These are phyloP conservation scores for Sitta carolinensis DNA, from an alignment of 2,797 vertebrate species.

Conservation along the genomic window DNA sequence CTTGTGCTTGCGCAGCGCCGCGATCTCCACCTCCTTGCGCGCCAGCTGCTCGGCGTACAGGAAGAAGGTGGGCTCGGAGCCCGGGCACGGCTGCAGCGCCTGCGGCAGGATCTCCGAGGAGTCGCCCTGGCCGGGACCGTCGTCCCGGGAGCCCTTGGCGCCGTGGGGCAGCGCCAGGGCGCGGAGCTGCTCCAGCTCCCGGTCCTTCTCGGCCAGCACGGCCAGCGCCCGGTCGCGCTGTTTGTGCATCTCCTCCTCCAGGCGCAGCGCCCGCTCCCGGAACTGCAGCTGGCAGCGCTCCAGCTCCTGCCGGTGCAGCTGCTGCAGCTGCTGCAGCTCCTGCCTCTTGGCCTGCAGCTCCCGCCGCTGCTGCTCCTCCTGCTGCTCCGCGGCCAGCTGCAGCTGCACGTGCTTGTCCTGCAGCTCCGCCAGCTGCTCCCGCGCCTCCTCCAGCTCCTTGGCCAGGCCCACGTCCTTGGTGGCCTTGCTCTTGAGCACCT, in stretches of 20 bases:
- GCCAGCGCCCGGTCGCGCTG: constrained; percentile 90
- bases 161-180: constrained; percentile 7
- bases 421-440: constrained; percentile 87
- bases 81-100: not conserved
- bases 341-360: constrained; percentile 78
- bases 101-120: constrained; percentile 56
- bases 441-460: constrained; percentile 86
- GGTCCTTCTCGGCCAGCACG: constrained; percentile 90
- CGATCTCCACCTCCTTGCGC: constrained; percentile 87
- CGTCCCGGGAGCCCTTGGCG: not conserved
- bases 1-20: constrained; percentile 81
- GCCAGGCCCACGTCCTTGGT: constrained; percentile 83
- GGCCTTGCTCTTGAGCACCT: constrained; percentile 90
- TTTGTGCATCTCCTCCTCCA: constrained; percentile 92
- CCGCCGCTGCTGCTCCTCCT: constrained; percentile 70
- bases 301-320: constrained; percentile 83
- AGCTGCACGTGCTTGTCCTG: constrained; percentile 90
- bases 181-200: constrained; percentile 86
- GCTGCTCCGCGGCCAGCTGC: constrained; percentile 82
- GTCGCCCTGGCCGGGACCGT: rapidly evolving
- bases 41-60: constrained; percentile 92
- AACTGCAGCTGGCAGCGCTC: constrained; percentile 79
- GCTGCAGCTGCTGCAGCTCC: constrained; percentile 75
- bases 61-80: constrained; percentile 84
- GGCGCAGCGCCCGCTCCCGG: constrained; percentile 79